phyloP scores from a whole-genome alignment of 2,888 invertebrate genomes.

The Phasia obesa region DNA sequence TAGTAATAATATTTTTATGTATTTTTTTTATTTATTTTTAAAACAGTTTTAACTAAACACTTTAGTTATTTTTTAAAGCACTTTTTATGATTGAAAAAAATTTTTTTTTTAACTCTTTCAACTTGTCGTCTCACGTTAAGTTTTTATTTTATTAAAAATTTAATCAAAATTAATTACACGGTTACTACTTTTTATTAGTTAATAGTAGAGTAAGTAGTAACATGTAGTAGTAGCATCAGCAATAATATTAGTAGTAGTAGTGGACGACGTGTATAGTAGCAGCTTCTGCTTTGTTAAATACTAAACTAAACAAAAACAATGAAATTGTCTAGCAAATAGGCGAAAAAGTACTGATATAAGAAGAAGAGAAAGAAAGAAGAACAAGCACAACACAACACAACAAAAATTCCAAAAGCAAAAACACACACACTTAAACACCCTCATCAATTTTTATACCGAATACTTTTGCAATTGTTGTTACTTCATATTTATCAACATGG shows the following conservation, averaged over 20 bases:
- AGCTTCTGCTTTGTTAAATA: slow-evolving; percentile 70
- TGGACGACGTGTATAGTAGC: slow-evolving; percentile 62
- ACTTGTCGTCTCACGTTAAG: slow-evolving; percentile 5
- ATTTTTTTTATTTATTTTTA: too few species aligned
- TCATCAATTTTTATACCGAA: slow-evolving; percentile 47
- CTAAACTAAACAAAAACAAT: slow-evolving; percentile 69
- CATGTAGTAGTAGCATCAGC: slow-evolving; percentile 46
- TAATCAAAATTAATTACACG: slow-evolving; percentile 22
- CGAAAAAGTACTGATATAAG: slow-evolving; percentile 43
- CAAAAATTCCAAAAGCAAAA: slow-evolving; percentile 22
- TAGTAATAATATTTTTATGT: too few species aligned
- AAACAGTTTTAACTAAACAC: too few species aligned
- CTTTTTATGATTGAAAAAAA: neutral
- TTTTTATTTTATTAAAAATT: slow-evolving; percentile 23
- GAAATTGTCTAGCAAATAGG: slow-evolving; percentile 62
- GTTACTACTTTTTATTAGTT: slow-evolving; percentile 44
- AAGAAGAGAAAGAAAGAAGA: slow-evolving; percentile 24
- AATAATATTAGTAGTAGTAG: slow-evolving; percentile 58
- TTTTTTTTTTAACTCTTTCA: slow-evolving; percentile 9
- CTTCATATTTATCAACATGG: slow-evolving; percentile 59
- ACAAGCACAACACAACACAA: slow-evolving; percentile 25
- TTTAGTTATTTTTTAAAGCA: slow-evolving; percentile 13
- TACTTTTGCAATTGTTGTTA: slow-evolving; percentile 45
- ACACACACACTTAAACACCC: slow-evolving; percentile 47
- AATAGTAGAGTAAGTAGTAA: slow-evolving; percentile 22